Evolutionary conservation across 2,888 invertebrate species (phyloP).

Genomic region (Xylota segnis): DNA sequence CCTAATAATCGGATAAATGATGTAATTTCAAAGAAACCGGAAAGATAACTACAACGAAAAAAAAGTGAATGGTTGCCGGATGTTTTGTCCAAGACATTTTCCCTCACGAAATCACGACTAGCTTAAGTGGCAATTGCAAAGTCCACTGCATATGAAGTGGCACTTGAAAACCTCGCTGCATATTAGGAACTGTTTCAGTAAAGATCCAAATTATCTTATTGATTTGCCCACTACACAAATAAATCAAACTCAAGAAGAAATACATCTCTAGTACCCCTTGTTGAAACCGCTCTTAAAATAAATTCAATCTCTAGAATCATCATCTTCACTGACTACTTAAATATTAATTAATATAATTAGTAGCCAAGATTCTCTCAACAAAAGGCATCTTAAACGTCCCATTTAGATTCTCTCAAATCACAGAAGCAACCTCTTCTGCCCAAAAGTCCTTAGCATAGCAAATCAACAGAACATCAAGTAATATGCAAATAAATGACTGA

Average conservation of each 20-base stretch:
- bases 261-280: background rate
- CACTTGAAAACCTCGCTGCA: background rate
- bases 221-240: background rate
- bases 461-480: slow-evolving; percentile 32
- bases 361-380: slow-evolving; percentile 1
- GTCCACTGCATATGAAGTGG: background rate
- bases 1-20: too few species aligned
- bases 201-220: background rate
- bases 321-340: background rate
- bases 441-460: background rate
- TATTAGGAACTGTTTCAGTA: background rate
- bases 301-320: background rate
- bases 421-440: background rate
- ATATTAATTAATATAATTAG: slow-evolving; percentile 19
- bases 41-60: too few species aligned
- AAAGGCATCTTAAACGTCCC: slow-evolving; percentile 16
- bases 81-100: too few species aligned
- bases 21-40: too few species aligned
- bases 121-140: background rate
- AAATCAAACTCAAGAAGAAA: background rate
- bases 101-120: background rate
- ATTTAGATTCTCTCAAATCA: slow-evolving; percentile 12
- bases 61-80: too few species aligned
- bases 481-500: slow-evolving; percentile 30
- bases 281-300: background rate